Evolutionary conservation across 2,888 invertebrate species (phyloP).

Genomic region (Idaea biselata): DNA sequence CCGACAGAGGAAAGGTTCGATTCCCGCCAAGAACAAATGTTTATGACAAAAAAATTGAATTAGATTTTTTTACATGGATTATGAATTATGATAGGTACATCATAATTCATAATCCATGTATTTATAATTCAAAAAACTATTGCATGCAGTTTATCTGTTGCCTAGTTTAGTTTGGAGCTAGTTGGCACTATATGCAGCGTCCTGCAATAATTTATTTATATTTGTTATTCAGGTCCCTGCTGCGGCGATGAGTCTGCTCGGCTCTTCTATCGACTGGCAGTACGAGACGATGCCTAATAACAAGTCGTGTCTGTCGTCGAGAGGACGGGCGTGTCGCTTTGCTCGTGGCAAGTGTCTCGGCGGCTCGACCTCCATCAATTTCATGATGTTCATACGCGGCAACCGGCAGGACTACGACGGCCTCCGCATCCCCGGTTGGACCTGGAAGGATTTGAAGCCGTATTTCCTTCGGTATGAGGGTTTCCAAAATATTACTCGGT

Average conservation of each 20-base stretch:
- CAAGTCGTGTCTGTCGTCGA: constrained; percentile 50
- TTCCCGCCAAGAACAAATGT: too few species aligned
- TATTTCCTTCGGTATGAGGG: constrained; percentile 59
- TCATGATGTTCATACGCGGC: constrained; percentile 62
- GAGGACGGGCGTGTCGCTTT: constrained; percentile 42
- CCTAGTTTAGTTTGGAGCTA: too few species aligned
- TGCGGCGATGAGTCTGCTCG: constrained; percentile 35
- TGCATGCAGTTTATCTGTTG: too few species aligned
- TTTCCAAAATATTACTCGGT: constrained; percentile 35
- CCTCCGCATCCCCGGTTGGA: constrained; percentile 49
- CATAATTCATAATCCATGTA: too few species aligned
- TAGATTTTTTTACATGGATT: too few species aligned
- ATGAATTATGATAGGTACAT: too few species aligned
- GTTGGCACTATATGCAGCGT: too few species aligned
- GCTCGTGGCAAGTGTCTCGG: constrained; percentile 60
- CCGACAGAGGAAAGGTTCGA: too few species aligned
- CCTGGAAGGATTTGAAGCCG: constrained; percentile 50
- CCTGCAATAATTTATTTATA: too few species aligned
- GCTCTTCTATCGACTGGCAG: constrained; percentile 49
- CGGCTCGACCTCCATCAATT: constrained; percentile 61
- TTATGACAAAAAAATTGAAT: too few species aligned
- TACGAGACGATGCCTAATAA: constrained; percentile 52
- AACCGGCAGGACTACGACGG: constrained; percentile 48
- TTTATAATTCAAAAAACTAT: too few species aligned
- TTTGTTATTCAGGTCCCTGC: constrained; percentile 44